Conservation (phyloP, 2,113 vertebrate species). For the Leptocoma aspasia region DNA sequence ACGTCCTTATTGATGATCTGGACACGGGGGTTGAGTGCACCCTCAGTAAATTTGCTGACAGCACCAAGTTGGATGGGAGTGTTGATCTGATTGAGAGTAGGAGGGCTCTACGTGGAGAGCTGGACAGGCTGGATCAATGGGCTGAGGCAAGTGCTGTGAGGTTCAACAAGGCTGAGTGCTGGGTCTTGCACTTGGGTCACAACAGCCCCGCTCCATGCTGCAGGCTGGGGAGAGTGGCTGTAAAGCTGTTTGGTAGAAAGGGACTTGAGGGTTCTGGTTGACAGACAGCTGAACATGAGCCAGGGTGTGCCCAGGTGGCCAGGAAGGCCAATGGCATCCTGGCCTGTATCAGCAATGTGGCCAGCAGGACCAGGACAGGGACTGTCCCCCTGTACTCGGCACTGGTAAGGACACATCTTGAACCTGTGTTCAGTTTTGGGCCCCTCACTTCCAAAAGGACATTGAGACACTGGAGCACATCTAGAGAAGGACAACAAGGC, state of each 20-base stretch:
- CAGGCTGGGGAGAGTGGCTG: neutral
- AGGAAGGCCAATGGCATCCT: neutral
- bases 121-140: neutral
- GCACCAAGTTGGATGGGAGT: neutral
- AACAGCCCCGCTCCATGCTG: neutral
- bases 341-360: no score
- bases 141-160: neutral
- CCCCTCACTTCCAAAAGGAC: neutral
- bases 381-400: rapidly evolving
- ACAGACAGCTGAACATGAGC: neutral
- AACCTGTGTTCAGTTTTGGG: neutral
- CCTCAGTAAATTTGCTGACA: neutral
- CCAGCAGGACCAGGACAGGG: neutral
- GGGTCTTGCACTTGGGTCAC: neutral
- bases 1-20: neutral
- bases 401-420: neutral
- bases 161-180: rapidly evolving
- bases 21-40: neutral
- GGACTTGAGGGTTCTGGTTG: neutral
- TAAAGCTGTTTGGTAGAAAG: neutral
- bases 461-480: neutral
- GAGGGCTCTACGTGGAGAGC: neutral
- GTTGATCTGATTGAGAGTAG: neutral
- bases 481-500: neutral
- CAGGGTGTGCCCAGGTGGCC: neutral